phyloP scores from a whole-genome alignment of 2,888 invertebrate species.

The Hipparchia semele region DNA sequence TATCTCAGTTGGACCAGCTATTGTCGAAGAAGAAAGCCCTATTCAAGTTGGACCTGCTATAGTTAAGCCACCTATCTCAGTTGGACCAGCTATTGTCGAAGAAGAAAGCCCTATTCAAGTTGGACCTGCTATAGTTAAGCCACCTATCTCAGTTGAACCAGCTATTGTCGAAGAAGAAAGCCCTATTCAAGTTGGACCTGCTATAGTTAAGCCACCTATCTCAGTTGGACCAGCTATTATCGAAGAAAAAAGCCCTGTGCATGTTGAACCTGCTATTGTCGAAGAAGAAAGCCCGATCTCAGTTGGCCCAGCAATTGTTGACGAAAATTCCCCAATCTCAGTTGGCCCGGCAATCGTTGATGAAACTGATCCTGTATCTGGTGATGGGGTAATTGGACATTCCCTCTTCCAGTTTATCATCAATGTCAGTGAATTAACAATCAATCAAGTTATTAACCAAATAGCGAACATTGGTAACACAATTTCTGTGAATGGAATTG shows the following conservation, averaged over 20 bases:
- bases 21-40: neutral
- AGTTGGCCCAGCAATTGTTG: conserved; percentile 38
- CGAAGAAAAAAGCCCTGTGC: neutral
- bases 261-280: conserved; percentile 28
- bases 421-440: neutral
- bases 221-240: neutral
- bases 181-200: conserved; percentile 33
- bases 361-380: conserved; percentile 14
- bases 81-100: conserved; percentile 37
- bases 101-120: conserved; percentile 31
- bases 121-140: conserved; percentile 23
- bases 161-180: conserved; percentile 23
- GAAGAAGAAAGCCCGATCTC: conserved; percentile 16
- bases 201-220: conserved; percentile 29
- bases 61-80: conserved; percentile 29
- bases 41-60: conserved; percentile 19
- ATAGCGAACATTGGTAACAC: conserved; percentile 7
- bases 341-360: conserved; percentile 29
- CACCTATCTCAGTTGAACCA: conserved; percentile 11
- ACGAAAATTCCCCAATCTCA: conserved; percentile 33
- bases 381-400: neutral
- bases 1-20: neutral
- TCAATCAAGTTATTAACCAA: neutral
- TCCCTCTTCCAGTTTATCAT: neutral
- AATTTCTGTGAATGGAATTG: neutral